A percentile compares a stretch with the other conserved stretches of the same genome.
Conservation (phyloP, 2,113 vertebrate genomes). For the Anseranas semipalmata region DNA sequence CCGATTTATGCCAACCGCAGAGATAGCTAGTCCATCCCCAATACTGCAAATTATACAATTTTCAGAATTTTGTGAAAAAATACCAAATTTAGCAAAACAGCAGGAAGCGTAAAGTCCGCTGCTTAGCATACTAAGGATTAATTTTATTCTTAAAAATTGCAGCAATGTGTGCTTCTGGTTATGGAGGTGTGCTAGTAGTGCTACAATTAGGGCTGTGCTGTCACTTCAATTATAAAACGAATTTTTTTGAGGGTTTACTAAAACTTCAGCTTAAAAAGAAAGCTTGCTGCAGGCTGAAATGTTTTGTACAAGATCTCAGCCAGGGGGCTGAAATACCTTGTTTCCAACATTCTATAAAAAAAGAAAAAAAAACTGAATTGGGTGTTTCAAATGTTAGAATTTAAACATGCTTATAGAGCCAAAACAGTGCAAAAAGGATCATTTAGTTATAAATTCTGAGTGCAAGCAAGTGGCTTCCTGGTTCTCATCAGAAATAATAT, state of each 20-base stretch:
- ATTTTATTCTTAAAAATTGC: slow-evolving; percentile 35
- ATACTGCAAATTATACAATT: neutral
- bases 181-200: slow-evolving; percentile 13
- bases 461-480: neutral
- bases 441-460: neutral
- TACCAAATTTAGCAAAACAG: neutral
- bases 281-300: slow-evolving; percentile 37
- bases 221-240: slow-evolving; percentile 50
- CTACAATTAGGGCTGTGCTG: slow-evolving; percentile 55
- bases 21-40: neutral
- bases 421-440: neutral
- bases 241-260: slow-evolving; percentile 49
- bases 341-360: slow-evolving; percentile 24
- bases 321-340: slow-evolving; percentile 16
- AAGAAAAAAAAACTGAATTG: neutral
- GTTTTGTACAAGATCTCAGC: slow-evolving; percentile 16
- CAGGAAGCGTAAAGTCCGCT: neutral
- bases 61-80: neutral
- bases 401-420: slow-evolving; percentile 9
- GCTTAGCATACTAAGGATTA: neutral
- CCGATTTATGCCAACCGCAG: neutral
- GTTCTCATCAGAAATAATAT: neutral
- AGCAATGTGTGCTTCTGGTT: slow-evolving; percentile 19
- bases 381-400: slow-evolving; percentile 1
- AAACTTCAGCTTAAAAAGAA: slow-evolving; percentile 54